These are phyloP conservation scores for Dexiosoma caninum DNA, from an alignment of 2,888 invertebrate genomes.

Conservation along the genomic window DNA sequence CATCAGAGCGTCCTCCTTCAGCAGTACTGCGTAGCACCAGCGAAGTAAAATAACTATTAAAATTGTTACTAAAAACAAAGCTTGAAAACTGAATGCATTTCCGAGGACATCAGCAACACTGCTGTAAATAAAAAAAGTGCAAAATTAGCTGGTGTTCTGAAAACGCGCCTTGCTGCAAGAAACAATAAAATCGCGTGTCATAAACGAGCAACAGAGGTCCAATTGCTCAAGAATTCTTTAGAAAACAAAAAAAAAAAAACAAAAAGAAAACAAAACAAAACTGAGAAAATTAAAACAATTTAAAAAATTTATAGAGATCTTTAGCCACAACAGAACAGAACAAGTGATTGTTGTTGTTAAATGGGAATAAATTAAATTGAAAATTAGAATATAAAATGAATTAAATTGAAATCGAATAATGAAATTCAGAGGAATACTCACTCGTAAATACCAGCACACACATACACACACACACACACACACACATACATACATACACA, in stretches of 20 bases:
- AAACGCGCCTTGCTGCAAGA: conserved; percentile 2
- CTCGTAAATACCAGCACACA: conserved; percentile 2
- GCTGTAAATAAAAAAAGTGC: no score
- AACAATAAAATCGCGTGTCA: conserved; percentile 18
- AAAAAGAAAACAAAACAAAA: conserved; percentile 46
- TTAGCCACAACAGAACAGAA: conserved; percentile 37
- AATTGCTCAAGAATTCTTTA: background rate
- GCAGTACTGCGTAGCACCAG: no score
- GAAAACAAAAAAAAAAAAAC: no score
- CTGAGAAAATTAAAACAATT: conserved; percentile 66
- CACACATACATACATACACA: no score
- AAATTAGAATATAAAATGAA: conserved; percentile 21
- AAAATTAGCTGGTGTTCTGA: conserved; percentile 24
- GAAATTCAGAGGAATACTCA: background rate
- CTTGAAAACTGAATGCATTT: no score
- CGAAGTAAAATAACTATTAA: no score
- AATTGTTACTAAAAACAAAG: no score
- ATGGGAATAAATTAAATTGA: conserved; percentile 4
- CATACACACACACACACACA: no score
- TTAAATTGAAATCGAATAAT: conserved; percentile 19
- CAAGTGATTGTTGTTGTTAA: conserved; percentile 13
- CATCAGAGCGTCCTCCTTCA: no score
- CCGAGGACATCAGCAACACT: no score
- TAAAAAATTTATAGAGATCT: conserved; percentile 64
- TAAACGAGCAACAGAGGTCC: background rate